A percentile compares a stretch with the other conserved stretches of the same genome.
Conservation (phyloP, 2,113 vertebrate genomes). For the Cisticola juncidis region DNA sequence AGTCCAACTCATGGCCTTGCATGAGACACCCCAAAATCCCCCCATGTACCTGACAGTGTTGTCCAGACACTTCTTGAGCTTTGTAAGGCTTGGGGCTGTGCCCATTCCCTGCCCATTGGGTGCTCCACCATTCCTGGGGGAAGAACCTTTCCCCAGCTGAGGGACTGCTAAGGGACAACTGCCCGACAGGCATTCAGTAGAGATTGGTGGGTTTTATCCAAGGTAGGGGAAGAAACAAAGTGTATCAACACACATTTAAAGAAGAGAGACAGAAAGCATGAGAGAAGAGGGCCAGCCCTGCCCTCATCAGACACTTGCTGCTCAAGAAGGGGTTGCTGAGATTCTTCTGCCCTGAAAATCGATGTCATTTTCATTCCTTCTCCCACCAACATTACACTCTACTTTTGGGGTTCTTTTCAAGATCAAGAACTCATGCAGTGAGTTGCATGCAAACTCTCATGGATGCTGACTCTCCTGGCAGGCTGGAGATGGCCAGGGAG, state of each 20-base stretch:
- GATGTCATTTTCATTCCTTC: not conserved
- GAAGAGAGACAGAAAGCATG: not conserved
- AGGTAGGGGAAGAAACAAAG: not conserved
- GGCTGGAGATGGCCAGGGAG: not conserved
- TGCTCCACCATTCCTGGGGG: not conserved
- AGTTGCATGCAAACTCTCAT: accelerated
- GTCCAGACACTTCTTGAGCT: not conserved
- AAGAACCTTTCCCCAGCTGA: not conserved
- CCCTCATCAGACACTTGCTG: not conserved
- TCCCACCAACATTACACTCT: too few relatives aligned
- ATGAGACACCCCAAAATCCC: not conserved
- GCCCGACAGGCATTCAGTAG: not conserved
- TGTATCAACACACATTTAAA: not conserved
- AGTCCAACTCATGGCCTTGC: not conserved
- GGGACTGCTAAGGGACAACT: not conserved
- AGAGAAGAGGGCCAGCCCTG: not conserved
- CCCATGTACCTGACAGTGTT: too few relatives aligned
- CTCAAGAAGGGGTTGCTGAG: not conserved
- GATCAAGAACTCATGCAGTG: not conserved
- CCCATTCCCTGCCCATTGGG: not conserved
- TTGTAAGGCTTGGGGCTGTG: not conserved
- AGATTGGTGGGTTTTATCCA: not conserved
- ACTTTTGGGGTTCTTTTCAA: not conserved
- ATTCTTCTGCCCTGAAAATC: not conserved
- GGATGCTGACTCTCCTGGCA: not conserved